These are phyloP conservation scores for Sialia sialis DNA, from an alignment of 2,113 vertebrate genomes.

Conservation along the genomic window DNA sequence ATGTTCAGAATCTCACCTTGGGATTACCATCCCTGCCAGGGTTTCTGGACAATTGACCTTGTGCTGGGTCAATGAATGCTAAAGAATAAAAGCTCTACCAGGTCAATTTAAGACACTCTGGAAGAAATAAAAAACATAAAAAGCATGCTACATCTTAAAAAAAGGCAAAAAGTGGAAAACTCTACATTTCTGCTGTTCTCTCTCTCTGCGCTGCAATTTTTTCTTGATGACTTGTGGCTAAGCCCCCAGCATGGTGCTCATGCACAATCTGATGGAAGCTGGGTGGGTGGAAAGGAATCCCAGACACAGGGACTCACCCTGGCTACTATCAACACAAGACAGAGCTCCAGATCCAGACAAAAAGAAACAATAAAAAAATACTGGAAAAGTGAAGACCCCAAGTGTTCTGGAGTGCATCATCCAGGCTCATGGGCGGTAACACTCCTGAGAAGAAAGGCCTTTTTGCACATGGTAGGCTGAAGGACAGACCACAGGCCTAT, in stretches of 20 bases:
- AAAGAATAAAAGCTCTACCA: not conserved
- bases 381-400: not conserved
- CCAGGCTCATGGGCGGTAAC: not conserved
- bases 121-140: not conserved
- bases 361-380: not conserved
- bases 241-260: not conserved
- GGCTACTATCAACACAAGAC: rapidly evolving
- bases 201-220: not conserved
- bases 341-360: not conserved
- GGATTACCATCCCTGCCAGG: not conserved
- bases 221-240: not conserved
- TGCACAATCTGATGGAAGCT: not conserved
- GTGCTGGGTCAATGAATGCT: not conserved
- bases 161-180: not conserved
- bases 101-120: not conserved
- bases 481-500: not conserved
- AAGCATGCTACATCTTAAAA: not conserved
- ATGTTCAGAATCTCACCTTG: not conserved
- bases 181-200: not conserved
- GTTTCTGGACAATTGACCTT: not conserved
- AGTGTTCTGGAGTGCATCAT: rapidly evolving
- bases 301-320: not conserved
- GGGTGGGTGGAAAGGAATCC: not conserved
- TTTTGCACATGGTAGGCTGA: not conserved
- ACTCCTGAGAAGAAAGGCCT: not conserved